phyloP scores from a whole-genome alignment of 1,140 invertebrate species.

The Drosophila repletoides region DNA sequence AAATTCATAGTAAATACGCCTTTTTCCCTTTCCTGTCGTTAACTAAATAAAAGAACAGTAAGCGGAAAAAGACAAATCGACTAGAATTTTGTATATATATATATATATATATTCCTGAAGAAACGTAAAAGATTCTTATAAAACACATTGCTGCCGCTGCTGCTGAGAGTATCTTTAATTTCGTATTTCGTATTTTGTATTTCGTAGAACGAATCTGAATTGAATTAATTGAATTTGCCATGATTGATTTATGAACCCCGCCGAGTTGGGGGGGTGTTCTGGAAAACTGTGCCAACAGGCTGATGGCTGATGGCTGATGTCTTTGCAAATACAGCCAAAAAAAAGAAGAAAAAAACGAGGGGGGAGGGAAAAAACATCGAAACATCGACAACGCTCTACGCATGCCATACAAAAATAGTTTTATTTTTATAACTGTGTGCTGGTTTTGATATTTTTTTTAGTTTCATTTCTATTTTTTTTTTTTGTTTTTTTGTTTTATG shows the following conservation, averaged over 20 bases:
- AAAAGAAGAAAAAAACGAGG: constrained; percentile 12
- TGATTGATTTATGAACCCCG: constrained; percentile 68
- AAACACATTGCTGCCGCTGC: constrained; percentile 47
- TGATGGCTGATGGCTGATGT: constrained; percentile 7
- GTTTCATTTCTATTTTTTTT: constrained; percentile 53
- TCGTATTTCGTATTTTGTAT: constrained; percentile 20
- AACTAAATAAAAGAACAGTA: constrained; percentile 78
- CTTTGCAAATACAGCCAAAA: constrained; percentile 33
- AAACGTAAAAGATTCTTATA: background rate
- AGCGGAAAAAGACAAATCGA: constrained; percentile 83
- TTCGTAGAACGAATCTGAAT: constrained; percentile 36
- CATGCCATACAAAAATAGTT: constrained; percentile 69
- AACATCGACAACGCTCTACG: constrained; percentile 38
- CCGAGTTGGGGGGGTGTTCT: constrained; percentile 34
- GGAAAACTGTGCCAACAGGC: constrained; percentile 76
- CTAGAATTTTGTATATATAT: constrained; percentile 55
- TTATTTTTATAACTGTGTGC: constrained; percentile 80
- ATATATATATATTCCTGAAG: constrained; percentile 1
- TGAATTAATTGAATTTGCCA: constrained; percentile 74
- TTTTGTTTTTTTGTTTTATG: constrained; percentile 67
- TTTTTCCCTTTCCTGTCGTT: constrained; percentile 82
- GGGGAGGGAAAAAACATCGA: no score
- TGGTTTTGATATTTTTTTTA: constrained; percentile 68
- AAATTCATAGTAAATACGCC: constrained; percentile 80
- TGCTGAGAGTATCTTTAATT: constrained; percentile 16